These are phyloP conservation scores for Aleiodes testaceus DNA, from an alignment of 2,888 invertebrate species.

Conservation along the genomic window DNA sequence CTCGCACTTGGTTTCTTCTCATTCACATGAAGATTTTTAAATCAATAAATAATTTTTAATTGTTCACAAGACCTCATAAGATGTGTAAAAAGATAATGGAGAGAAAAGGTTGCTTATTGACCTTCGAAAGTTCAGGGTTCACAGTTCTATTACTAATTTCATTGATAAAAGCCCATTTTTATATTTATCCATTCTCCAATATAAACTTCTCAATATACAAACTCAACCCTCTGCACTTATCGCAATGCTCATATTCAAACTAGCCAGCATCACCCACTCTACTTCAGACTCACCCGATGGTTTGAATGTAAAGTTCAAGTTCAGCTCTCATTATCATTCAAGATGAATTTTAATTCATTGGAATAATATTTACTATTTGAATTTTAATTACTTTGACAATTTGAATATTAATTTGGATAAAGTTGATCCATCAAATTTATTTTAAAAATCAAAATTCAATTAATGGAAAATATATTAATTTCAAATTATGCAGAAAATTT, in stretches of 20 bases:
- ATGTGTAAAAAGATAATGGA: conserved; percentile 30
- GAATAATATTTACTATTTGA: conserved; percentile 2
- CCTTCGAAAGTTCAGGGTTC: conserved; percentile 51
- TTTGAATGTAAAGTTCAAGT: conserved; percentile 26
- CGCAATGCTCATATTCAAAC: conserved; percentile 6
- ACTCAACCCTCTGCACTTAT: neutral
- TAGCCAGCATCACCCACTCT: conserved; percentile 2
- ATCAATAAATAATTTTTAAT: too few species aligned
- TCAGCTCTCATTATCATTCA: neutral
- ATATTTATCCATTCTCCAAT: neutral
- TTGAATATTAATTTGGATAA: neutral
- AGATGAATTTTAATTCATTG: conserved; percentile 9
- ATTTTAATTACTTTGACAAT: neutral
- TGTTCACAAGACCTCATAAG: too few species aligned
- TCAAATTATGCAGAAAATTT: too few species aligned
- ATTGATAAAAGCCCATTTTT: conserved; percentile 6
- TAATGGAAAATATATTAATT: too few species aligned
- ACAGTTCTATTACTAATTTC: conserved; percentile 16
- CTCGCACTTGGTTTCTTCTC: too few species aligned
- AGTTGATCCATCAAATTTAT: neutral
- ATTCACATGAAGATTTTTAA: too few species aligned
- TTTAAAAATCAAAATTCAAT: too few species aligned
- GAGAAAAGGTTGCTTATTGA: conserved; percentile 41
- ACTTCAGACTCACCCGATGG: neutral
- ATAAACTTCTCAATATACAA: too few species aligned